A percentile compares a stretch with the other conserved stretches of the same genome.
phyloP scores from a whole-genome alignment of 1,140 invertebrate genomes.

The Drosophila baimaii region DNA sequence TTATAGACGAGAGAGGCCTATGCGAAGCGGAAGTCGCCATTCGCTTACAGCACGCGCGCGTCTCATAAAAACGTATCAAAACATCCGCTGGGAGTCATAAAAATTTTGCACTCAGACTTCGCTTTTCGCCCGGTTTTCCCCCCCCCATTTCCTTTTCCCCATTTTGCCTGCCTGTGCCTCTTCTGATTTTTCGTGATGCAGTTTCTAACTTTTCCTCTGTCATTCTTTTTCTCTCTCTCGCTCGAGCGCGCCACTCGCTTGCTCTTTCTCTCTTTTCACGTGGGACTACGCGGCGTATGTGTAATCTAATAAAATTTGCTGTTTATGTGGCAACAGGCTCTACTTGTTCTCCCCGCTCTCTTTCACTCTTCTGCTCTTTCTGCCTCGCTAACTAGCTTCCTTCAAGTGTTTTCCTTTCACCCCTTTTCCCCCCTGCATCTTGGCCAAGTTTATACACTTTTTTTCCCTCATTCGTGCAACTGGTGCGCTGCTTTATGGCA shows the following conservation, averaged over 20 bases:
- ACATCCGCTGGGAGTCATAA: slow-evolving; percentile 81
- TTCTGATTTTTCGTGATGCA: slow-evolving; percentile 34
- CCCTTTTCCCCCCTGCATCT: not conserved
- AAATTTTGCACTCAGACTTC: slow-evolving; percentile 79
- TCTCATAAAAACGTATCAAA: slow-evolving; percentile 83
- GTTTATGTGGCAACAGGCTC: slow-evolving; percentile 80
- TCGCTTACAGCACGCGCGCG: slow-evolving; percentile 80
- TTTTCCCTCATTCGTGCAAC: slow-evolving; percentile 38
- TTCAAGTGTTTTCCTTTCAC: slow-evolving; percentile 21
- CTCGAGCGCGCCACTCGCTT: not conserved
- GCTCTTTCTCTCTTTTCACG: slow-evolving; percentile 1
- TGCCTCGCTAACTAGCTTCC: slow-evolving; percentile 30
- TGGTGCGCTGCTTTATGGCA: slow-evolving; percentile 62
- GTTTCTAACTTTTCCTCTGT: slow-evolving; percentile 29
- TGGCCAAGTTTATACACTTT: slow-evolving; percentile 7
- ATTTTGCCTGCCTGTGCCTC: slow-evolving; percentile 22
- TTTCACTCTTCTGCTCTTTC: not conserved
- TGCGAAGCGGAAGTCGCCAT: slow-evolving; percentile 54
- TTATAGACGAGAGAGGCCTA: slow-evolving; percentile 38
- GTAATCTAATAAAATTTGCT: slow-evolving; percentile 82
- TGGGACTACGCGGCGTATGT: slow-evolving; percentile 66
- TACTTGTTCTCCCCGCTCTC: not conserved
- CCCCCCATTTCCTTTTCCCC: slow-evolving; percentile 3
- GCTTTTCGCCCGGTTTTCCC: slow-evolving; percentile 33
- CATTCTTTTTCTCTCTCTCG: not conserved